Evolutionary conservation across 2,113 vertebrate genomes (phyloP), one percentile per base, ranked within the genome.

Genomic region (Eleginops maclovinus): DNA sequence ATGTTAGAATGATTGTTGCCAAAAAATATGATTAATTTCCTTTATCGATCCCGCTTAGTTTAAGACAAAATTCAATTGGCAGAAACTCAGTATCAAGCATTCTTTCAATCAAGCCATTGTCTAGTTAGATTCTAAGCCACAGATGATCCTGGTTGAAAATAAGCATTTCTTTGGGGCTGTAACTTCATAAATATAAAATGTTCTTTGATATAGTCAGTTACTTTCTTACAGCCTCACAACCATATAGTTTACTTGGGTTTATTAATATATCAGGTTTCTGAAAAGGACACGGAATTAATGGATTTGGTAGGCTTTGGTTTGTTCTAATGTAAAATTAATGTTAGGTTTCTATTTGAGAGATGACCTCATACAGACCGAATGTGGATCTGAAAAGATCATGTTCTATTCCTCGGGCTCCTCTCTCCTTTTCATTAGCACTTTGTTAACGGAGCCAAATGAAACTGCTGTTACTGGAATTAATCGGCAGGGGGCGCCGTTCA

Each of bases 261-360:
- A 84, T 66, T 77, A 46, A 65, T 72, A 51, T 61, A 56, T 50
- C 41, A 53, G 5, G 15, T 79, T 81, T 64, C 36, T 51, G 16
- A 54, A 19, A 40, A 31, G 50, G 1, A 31, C n/a, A 71, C n/a
- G 44, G 62, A 61, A 51, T 72, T 43, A 53, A 51, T 28, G 65
- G 59, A 60, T 72, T 16, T 49, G 46, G 40, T 55, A 72, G 54
- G 43, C 47, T 64, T 61, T 51, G 21, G 21, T 14, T 75, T 51
- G 55, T 40, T 77, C 19, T 68, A 83, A 84, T 78, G 56, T 61
- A 61, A 11, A 62, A 78, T 80, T 84, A 84, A 84, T 82, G 65
- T 54, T 69, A 78, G 78, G 86, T 82, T 90, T 88, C 81, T 44
- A 71, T 86, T 84, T 73, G 49, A 54, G 65, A 26, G 77, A 71